phyloP scores from a whole-genome alignment of 2,797 vertebrate species.

The Pithecia hirsuta region DNA sequence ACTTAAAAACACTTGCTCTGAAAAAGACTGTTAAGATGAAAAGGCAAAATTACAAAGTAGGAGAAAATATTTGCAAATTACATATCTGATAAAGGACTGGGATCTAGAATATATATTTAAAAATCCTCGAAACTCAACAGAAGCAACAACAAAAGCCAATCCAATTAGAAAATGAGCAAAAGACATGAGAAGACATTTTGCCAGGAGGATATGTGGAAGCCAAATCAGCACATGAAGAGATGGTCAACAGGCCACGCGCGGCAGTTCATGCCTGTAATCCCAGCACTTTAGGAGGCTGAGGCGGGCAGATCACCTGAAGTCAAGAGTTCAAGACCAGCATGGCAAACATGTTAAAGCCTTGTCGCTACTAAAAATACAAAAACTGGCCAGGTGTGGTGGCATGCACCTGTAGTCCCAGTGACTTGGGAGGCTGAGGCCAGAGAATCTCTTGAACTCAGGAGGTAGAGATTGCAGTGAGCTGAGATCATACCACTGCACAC shows the following conservation, averaged over 20 bases:
- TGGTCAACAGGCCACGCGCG: rapidly evolving
- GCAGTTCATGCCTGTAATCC: not conserved
- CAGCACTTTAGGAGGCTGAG: not conserved
- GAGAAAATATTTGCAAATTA: not conserved
- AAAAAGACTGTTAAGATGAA: not conserved
- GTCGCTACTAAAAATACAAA: not conserved
- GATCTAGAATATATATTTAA: not conserved
- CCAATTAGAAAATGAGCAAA: not conserved
- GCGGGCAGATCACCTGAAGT: not conserved
- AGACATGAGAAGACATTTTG: not conserved
- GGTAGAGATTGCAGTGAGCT: not conserved
- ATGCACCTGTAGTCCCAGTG: not conserved
- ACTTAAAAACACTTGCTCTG: not conserved
- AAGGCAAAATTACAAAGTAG: not conserved
- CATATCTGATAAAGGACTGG: not conserved
- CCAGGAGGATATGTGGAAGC: not conserved
- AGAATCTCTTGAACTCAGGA: not conserved
- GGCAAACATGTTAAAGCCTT: not conserved
- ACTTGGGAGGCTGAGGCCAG: not conserved
- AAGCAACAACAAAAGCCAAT: not conserved
- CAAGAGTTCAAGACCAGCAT: not conserved
- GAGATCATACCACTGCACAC: not conserved
- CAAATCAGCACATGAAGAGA: not conserved
- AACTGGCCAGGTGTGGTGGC: not conserved
- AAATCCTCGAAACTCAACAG: not conserved